These are phyloP conservation scores for Corythoichthys haematopterus DNA, from an alignment of 2,113 vertebrate genomes.

Conservation along the genomic window DNA sequence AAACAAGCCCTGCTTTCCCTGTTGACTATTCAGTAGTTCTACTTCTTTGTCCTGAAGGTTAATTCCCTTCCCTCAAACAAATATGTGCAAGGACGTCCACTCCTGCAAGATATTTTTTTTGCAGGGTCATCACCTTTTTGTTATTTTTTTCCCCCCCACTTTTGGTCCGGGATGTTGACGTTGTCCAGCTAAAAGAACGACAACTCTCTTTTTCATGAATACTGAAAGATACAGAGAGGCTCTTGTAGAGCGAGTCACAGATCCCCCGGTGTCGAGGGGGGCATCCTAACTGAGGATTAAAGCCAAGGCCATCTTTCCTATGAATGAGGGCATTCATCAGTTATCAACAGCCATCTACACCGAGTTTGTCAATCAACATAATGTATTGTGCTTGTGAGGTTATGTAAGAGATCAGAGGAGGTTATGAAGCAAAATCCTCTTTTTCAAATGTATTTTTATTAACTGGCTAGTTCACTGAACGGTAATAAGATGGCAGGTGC, in stretches of 20 bases:
- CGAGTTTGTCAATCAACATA: constrained; percentile 58
- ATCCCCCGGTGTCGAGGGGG: constrained; percentile 48
- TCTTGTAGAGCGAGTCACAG: constrained; percentile 55
- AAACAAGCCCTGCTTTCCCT: constrained; percentile 49
- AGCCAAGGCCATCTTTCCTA: constrained; percentile 62
- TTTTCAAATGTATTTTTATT: constrained; percentile 10
- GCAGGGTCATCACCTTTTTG: constrained; percentile 62
- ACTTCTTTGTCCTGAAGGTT: constrained; percentile 39
- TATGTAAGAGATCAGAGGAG: constrained; percentile 42
- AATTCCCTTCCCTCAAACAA: constrained; percentile 34
- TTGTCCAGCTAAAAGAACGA: constrained; percentile 40
- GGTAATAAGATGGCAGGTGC: constrained; percentile 47
- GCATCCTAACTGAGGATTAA: constrained; percentile 39
- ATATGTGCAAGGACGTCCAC: constrained; percentile 53
- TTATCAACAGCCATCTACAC: constrained; percentile 70
- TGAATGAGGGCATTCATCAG: constrained; percentile 69
- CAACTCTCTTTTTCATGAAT: constrained; percentile 44
- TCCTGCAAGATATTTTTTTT: constrained; percentile 57
- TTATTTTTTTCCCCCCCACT: constrained; percentile 44
- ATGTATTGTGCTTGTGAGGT: constrained; percentile 49
- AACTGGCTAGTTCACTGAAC: constrained; percentile 31
- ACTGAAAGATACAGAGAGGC: constrained; percentile 54
- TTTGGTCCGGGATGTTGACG: constrained; percentile 58
- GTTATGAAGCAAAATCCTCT: constrained; percentile 58
- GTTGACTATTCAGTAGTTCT: constrained; percentile 43